Percentiles rank a stretch among this genome's conserved stretches.
These are phyloP conservation scores for Clistopyga incitator DNA, from an alignment of 2,888 invertebrate genomes.

Conservation along the genomic window DNA sequence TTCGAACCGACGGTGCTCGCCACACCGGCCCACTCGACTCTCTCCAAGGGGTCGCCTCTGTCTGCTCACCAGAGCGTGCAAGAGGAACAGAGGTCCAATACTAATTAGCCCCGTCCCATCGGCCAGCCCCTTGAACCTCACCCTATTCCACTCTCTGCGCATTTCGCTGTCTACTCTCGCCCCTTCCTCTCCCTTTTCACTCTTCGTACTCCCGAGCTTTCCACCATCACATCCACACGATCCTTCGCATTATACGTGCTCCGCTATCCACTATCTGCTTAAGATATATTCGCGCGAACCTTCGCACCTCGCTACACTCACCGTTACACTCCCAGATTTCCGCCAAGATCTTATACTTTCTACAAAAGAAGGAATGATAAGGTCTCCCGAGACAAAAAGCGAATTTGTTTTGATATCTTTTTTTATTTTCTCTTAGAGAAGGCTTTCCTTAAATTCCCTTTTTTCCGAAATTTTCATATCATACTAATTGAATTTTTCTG, in stretches of 20 bases:
- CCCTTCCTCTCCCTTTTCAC: neutral
- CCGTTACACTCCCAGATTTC: constrained; percentile 19
- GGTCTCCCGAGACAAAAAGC: neutral
- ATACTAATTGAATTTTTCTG: no score
- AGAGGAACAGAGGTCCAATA: constrained; percentile 73
- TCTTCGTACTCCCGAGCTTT: constrained; percentile 48
- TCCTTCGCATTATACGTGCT: neutral
- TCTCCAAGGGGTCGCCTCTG: constrained; percentile 31
- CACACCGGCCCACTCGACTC: constrained; percentile 47
- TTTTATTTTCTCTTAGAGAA: no score
- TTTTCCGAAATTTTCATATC: no score
- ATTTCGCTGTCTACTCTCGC: constrained; percentile 58
- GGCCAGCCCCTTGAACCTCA: constrained; percentile 56
- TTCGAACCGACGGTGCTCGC: constrained; percentile 67
- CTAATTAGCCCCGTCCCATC: constrained; percentile 76
- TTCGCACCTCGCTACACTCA: constrained; percentile 48
- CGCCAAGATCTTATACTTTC: neutral
- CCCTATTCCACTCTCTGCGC: constrained; percentile 44
- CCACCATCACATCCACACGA: constrained; percentile 14
- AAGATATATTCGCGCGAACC: constrained; percentile 45
- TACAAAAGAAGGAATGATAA: neutral
- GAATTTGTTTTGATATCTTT: neutral
- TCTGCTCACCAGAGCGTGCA: constrained; percentile 57
- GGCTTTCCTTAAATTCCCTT: no score
- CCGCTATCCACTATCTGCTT: constrained; percentile 14